Evolutionary conservation across 2,888 invertebrate genomes (phyloP), one percentile per base, ranked within the genome.

Genomic region (Drosophila stalkeri): DNA sequence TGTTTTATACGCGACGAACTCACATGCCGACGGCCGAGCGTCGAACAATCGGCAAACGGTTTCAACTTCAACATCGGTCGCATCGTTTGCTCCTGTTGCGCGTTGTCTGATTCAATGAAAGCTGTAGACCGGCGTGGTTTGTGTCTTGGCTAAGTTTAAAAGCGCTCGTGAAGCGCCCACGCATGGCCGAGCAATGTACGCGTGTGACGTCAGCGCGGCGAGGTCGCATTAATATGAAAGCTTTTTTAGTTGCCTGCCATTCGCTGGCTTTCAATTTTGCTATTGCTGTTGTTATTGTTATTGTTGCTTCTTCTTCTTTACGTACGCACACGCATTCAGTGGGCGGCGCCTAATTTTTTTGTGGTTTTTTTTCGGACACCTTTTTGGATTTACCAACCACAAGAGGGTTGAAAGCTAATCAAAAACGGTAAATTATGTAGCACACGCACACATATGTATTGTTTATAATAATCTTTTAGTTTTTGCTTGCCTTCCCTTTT

Each of bases 81-180:
- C 71, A 75, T 75, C 33, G 62, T 76, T 69, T 41, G 62, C 67
- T 89, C 88, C 85, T 85, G 88, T 90, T 85, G 86, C 88, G 86
- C 85, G 33, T 11, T 33, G 27, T 14, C 79, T 77, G 54, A n/a
- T 78, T 78, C 81, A 81, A 78, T 63, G 64, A 72, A 77, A 85
- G 90, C 79, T n/a, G 2, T 8, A 37, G 3, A 20, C 70, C 70
- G 74, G 65, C 82, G 37, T 41, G 35, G 88, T 87, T 87, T 81
- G 20, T 35, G 82, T 72, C 88, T 37, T 9, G 35, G 60, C 74
- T 85, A 12, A 14, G 16, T 6, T 11, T 4, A 9, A 66, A 71
- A 75, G 73, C 77, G 66, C 31, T 63, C 23, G 0, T 9, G 0
- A 37, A 9, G 12, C 66, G 71, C 87, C 74, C 65, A 81, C 84